These are phyloP conservation scores for Heliconius himera DNA, from an alignment of 1,140 invertebrate genomes.

Conservation along the genomic window DNA sequence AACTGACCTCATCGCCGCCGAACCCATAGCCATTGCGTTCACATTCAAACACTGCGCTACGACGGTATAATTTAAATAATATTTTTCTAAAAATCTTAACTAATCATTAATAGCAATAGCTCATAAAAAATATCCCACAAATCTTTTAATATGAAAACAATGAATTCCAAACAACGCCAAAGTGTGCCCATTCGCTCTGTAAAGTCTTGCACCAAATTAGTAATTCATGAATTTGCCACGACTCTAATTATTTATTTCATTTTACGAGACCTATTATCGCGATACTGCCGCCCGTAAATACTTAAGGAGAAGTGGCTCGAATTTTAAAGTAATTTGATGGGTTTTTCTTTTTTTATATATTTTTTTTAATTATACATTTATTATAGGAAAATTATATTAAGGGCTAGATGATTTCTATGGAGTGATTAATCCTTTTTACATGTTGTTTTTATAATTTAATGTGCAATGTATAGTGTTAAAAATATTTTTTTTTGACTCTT, in stretches of 20 bases:
- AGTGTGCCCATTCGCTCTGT: constrained; percentile 23
- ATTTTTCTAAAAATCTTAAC: no score
- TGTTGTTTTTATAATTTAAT: neutral
- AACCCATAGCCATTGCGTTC: no score
- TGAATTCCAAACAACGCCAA: constrained; percentile 16
- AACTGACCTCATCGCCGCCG: no score
- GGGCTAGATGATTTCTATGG: neutral
- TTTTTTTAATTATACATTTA: neutral
- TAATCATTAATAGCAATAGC: no score
- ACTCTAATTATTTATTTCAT: constrained; percentile 77
- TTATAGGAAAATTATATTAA: neutral
- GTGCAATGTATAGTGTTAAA: neutral
- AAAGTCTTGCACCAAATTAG: constrained; percentile 61
- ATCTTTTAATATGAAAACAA: neutral
- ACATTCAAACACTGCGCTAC: no score
- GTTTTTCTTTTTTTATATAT: constrained; percentile 10
- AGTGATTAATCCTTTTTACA: neutral
- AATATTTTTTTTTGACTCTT: neutral
- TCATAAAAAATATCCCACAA: neutral
- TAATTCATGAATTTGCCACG: constrained; percentile 72
- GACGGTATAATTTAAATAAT: no score
- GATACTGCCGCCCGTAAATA: constrained; percentile 66
- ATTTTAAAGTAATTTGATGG: constrained; percentile 61
- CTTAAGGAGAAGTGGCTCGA: constrained; percentile 58
- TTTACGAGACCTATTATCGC: constrained; percentile 74